Evolutionary conservation across 1,140 invertebrate species (phyloP), one percentile per base, ranked within the genome.

Genomic region (Brachionus koreanus): DNA sequence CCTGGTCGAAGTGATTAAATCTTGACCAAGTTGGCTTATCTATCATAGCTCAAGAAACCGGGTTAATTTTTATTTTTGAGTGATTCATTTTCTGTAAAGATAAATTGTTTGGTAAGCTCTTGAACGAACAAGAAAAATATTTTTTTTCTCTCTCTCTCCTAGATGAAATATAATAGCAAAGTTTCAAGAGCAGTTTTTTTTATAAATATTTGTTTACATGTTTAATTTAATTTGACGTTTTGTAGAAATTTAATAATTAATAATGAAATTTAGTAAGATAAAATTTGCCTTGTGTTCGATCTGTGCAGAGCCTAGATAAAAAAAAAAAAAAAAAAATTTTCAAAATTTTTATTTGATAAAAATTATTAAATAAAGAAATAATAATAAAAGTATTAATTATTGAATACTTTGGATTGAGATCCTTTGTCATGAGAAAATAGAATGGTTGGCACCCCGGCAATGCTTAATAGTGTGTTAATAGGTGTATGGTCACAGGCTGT

Each of bases 171-270:
- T 69, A 69, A 69, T 69, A 35, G 33, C 37, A 39, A 69, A 69
- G 37, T 39, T 69, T 65, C 33, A 65, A 65, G 63, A 65, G 63
- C 63, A 13, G 33, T 65, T 33, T 12, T 12, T 12, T 46, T 46
- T 65, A n/a, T 65, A 65, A 65, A 69, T 69, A 37, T 69, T 37
- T 69, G 29, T 69, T 37, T 39, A 69, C 37, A 39, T 69, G 65
- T 69, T 69, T 69, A 69, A 69, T 69, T 69, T 69, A 37, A 69
- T 69, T 69, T 69, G 65, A 69, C 65, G 65, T 69, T 39, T 69
- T 16, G 33, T 69, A 69, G 33, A 39, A 69, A 37, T 69, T 69
- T 69, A 69, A 69, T 69, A 69, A 69, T 69, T 69, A 69, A 69
- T 69, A 39, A 39, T 69, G 65, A 69, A 69, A 69, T 39, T 37